Evolutionary conservation across 1,140 invertebrate genomes (phyloP), one percentile per base, ranked within the genome.

Genomic region (Steinernema khuongi): DNA sequence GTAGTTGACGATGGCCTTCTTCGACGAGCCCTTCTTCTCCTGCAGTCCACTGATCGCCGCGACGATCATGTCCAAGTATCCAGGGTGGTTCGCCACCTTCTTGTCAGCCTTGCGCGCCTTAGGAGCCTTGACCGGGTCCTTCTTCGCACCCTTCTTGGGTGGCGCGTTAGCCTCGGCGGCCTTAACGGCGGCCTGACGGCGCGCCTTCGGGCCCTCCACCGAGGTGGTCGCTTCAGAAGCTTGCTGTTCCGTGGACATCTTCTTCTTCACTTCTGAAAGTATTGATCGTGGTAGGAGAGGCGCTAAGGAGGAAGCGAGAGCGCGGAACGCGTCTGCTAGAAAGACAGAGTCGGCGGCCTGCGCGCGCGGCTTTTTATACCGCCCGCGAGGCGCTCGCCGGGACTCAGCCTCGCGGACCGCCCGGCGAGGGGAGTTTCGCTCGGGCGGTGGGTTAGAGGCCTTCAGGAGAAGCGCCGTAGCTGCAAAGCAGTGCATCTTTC

Each of bases 181-280:
- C 50, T 60, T 60, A 17, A 60, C 50, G 50, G 50, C 50, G 50
- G 50, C 50, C 50, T 60, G 14, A 26, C 50, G 50, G 50, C 50
- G 50, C 11, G 19, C 11, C 19, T 60, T 60, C 7, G 22, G 22
- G 4, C 26, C 50, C 14, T 14, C 14, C 14, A 60, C 50, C 50
- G 50, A 60, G 22, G 36, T 41, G n/a, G 36, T 41, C 7, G 36
- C 36, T 41, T 41, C 36, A 41, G 50, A 60, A 2, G 50, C 50
- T 14, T 7, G 14, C 26, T 60, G 7, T 26, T 60, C 50, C 14
- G 19, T 22, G 50, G 50, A 60, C 50, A 60, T 60, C 36, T 41
- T 41, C 7, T 7, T 11, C 36, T 60, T n/a, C n/a, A n/a, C n/a
- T 60, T 60, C 50, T 60, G 50, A 60, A 60, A 60, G 2, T 7